phyloP scores from a whole-genome alignment of 2,888 invertebrate genomes.

The Scelioninae gen. 1 region DNA sequence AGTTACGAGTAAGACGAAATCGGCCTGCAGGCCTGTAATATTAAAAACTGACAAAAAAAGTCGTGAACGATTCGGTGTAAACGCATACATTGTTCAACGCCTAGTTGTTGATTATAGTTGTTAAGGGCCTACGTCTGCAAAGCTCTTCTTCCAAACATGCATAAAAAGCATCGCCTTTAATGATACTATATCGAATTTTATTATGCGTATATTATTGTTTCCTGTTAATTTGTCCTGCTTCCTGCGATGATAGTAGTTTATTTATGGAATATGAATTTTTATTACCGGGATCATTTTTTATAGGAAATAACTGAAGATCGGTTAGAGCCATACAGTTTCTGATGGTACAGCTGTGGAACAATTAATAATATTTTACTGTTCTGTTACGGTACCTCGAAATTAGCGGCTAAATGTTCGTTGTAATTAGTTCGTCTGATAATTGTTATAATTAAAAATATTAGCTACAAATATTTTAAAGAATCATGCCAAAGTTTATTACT shows the following conservation, averaged over 20 bases:
- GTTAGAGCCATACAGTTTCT: constrained; percentile 6
- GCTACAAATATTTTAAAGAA: neutral
- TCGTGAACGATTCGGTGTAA: constrained; percentile 14
- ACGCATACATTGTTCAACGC: constrained; percentile 30
- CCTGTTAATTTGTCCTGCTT: constrained; percentile 67
- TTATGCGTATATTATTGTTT: constrained; percentile 69
- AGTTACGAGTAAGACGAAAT: constrained; percentile 61
- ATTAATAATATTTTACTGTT: constrained; percentile 35
- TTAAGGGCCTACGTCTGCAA: constrained; percentile 25
- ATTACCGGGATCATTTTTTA: constrained; percentile 41
- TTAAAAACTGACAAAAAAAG: constrained; percentile 46
- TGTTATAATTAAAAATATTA: neutral
- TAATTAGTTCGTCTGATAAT: constrained; percentile 24
- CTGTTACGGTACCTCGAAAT: constrained; percentile 34
- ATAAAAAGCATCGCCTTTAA: constrained; percentile 52
- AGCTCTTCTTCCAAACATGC: constrained; percentile 40
- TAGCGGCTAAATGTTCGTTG: constrained; percentile 5
- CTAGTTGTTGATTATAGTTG: constrained; percentile 59
- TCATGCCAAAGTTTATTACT: too few species aligned
- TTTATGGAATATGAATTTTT: constrained; percentile 50
- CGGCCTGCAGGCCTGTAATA: constrained; percentile 31
- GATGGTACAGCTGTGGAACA: constrained; percentile 20
- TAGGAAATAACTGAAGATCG: constrained; percentile 39
- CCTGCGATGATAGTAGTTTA: constrained; percentile 58
- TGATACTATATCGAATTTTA: constrained; percentile 58